Percentiles rank a stretch among this genome's conserved stretches.
Evolutionary conservation across 2,113 vertebrate species (phyloP).

Genomic region (Melozone crissalis): DNA sequence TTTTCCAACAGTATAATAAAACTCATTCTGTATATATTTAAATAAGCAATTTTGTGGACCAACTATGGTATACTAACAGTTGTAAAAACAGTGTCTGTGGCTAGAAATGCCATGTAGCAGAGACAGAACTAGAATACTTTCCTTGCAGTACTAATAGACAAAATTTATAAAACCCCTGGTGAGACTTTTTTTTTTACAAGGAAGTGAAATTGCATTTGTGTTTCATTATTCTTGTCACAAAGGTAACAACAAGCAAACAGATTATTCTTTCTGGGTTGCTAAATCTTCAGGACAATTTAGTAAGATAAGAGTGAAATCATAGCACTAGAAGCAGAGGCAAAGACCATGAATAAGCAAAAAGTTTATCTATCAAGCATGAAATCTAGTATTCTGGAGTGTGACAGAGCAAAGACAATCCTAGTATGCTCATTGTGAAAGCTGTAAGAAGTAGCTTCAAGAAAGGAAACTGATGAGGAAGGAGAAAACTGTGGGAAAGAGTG

Average conservation of each 20-base stretch:
- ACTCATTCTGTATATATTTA: background rate
- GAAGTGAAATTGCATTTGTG: background rate
- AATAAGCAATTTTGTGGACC: background rate
- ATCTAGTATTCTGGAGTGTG: slow-evolving; percentile 47
- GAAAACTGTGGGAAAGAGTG: background rate
- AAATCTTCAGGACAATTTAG: slow-evolving; percentile 42
- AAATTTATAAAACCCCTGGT: background rate
- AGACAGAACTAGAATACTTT: background rate
- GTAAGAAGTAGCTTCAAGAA: slow-evolving; percentile 52
- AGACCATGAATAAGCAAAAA: slow-evolving; percentile 62
- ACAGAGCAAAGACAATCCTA: slow-evolving; percentile 30
- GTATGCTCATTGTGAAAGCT: slow-evolving; percentile 63
- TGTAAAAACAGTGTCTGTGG: background rate
- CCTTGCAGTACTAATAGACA: background rate
- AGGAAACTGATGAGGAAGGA: slow-evolving; percentile 38
- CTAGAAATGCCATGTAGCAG: background rate
- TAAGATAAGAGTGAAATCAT: background rate
- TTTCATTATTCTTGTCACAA: background rate
- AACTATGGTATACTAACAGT: background rate
- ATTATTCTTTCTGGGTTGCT: background rate
- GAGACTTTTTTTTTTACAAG: background rate
- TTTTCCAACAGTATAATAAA: background rate
- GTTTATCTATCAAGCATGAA: slow-evolving; percentile 35
- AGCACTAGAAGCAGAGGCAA: slow-evolving; percentile 42
- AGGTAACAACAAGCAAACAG: background rate